These are phyloP conservation scores for Apogon talboti DNA, from an alignment of 2,797 vertebrate species.

Conservation along the genomic window DNA sequence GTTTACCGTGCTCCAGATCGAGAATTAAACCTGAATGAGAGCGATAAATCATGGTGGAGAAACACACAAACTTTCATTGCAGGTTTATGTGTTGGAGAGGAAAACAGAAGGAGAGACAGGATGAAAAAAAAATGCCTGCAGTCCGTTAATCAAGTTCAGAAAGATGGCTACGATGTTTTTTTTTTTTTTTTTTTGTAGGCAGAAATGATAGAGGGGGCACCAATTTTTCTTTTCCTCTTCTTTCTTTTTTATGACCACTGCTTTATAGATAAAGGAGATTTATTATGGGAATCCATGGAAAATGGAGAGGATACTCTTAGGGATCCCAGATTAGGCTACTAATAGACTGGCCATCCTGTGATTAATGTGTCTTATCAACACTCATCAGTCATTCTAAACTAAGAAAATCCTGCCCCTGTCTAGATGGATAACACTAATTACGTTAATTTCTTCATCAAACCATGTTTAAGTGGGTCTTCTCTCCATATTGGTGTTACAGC, in stretches of 20 bases:
- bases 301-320: conserved; percentile 76
- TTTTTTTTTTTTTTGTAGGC: conserved; percentile 49
- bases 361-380: conserved; percentile 79
- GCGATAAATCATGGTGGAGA: conserved; percentile 82
- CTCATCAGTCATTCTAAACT: conserved; percentile 80
- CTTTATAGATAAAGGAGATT: conserved; percentile 81
- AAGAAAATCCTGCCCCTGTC: conserved; percentile 74
- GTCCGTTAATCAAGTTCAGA: conserved; percentile 81
- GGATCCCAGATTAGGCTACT: conserved; percentile 78
- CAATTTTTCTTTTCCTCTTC: conserved; percentile 63
- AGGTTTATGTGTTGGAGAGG: conserved; percentile 79
- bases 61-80: conserved; percentile 77
- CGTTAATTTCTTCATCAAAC: conserved; percentile 74
- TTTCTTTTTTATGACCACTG: conserved; percentile 73
- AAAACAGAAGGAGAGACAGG: conserved; percentile 67
- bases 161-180: conserved; percentile 69
- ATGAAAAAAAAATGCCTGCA: conserved; percentile 58
- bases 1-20: conserved; percentile 83
- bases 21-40: conserved; percentile 87
- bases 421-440: conserved; percentile 79
- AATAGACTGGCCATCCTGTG: conserved; percentile 76
- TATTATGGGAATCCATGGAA: conserved; percentile 74
- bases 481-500: conserved; percentile 38
- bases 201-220: conserved; percentile 75
- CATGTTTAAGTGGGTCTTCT: conserved; percentile 48